These are phyloP conservation scores for Salmo trutta DNA, from an alignment of 2,797 vertebrate species.

Conservation along the genomic window DNA sequence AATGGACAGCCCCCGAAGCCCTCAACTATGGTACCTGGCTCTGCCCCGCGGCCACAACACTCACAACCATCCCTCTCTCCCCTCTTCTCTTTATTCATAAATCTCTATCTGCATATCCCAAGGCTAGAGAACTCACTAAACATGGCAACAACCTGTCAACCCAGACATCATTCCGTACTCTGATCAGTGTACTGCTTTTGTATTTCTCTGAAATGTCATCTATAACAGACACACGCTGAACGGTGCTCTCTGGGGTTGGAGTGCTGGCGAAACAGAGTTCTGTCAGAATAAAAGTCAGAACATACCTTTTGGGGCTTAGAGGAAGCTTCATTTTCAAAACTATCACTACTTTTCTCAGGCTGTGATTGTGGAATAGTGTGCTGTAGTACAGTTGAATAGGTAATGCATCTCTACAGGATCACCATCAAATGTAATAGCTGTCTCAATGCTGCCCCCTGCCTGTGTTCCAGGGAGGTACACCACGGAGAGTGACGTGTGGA, in stretches of 20 bases:
- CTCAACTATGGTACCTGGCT: conserved; percentile 86
- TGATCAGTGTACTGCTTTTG: no score
- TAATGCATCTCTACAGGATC: not conserved
- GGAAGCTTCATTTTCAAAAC: not conserved
- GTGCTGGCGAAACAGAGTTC: not conserved
- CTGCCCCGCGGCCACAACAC: not conserved
- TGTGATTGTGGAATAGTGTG: not conserved
- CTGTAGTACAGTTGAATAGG: not conserved
- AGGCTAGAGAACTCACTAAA: no score
- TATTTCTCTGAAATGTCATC: no score
- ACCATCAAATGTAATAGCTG: conserved; percentile 17
- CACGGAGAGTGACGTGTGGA: conserved; percentile 94
- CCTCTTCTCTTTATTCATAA: not conserved
- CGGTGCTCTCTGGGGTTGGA: not conserved
- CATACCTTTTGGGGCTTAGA: not conserved
- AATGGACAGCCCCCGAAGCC: conserved; percentile 96
- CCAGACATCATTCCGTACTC: no score
- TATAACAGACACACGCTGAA: not conserved
- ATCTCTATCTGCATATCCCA: not conserved
- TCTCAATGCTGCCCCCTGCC: conserved; percentile 70
- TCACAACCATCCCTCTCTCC: conserved; percentile 42
- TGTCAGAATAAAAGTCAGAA: not conserved
- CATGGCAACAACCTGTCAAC: no score
- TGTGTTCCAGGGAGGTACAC: conserved; percentile 85
- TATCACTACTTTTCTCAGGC: not conserved